phyloP scores from a whole-genome alignment of 2,888 invertebrate species.

The Anthophora plumipes region DNA sequence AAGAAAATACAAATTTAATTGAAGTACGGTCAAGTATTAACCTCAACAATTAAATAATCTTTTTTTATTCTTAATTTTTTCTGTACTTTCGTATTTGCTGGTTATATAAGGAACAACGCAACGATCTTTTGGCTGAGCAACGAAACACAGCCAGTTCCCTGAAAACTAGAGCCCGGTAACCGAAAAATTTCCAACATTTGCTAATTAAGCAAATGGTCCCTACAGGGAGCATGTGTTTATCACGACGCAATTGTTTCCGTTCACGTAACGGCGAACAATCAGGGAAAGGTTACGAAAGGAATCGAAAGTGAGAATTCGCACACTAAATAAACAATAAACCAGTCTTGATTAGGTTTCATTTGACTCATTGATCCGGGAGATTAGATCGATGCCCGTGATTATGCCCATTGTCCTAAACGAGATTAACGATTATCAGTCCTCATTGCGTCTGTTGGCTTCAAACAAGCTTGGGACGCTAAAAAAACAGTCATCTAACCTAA shows the following conservation, averaged over 20 bases:
- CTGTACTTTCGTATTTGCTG: neutral
- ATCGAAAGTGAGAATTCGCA: constrained; percentile 63
- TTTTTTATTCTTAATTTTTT: neutral
- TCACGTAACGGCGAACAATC: constrained; percentile 50
- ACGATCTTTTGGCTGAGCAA: constrained; percentile 11
- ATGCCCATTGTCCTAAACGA: constrained; percentile 45
- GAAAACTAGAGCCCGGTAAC: constrained; percentile 7
- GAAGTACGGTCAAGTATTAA: no score
- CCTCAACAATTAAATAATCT: neutral
- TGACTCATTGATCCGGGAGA: constrained; percentile 50
- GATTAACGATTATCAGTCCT: constrained; percentile 44
- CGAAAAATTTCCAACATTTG: neutral
- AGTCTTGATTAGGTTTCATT: constrained; percentile 54
- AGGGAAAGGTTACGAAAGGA: constrained; percentile 55
- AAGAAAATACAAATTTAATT: no score
- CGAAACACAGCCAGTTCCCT: neutral
- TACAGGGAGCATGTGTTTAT: constrained; percentile 32
- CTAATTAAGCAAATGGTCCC: constrained; percentile 28
- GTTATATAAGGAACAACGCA: neutral
- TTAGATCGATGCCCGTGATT: constrained; percentile 41
- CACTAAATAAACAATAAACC: constrained; percentile 56
- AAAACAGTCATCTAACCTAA: neutral
- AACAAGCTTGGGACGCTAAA: constrained; percentile 29
- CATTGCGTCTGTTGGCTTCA: neutral
- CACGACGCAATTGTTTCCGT: constrained; percentile 46